Conservation (phyloP, 2,797 vertebrate genomes). For the Apogon talboti region DNA sequence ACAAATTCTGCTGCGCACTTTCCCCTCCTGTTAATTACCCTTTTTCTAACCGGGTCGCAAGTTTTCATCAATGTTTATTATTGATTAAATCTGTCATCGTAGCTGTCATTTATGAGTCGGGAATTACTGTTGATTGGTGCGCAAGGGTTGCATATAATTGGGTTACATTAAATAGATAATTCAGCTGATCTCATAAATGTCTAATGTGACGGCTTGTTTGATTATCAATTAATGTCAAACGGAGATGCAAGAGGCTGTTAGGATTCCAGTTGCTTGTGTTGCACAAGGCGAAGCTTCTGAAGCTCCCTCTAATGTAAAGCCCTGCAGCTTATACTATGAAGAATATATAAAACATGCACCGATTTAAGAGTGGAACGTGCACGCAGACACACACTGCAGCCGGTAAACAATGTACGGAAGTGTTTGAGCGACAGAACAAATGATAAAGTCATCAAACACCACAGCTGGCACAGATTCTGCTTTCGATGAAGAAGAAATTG, state of each 20-base stretch:
- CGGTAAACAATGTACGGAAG: conserved; percentile 37
- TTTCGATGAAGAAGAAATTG: conserved; percentile 39
- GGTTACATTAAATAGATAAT: conserved; percentile 82
- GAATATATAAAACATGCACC: background rate
- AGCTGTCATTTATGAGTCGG: conserved; percentile 69
- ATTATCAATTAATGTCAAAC: conserved; percentile 81
- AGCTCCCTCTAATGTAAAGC: background rate
- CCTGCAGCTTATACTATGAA: background rate
- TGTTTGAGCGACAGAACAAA: conserved; percentile 29
- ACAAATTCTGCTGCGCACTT: conserved; percentile 40
- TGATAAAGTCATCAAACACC: conserved; percentile 42
- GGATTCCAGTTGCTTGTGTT: conserved; percentile 46
- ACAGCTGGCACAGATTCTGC: conserved; percentile 37
- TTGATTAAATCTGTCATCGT: conserved; percentile 73
- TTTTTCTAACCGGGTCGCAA: conserved; percentile 55
- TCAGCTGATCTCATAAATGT: conserved; percentile 81
- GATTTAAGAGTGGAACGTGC: background rate
- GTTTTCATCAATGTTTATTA: conserved; percentile 75
- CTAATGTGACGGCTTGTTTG: conserved; percentile 79
- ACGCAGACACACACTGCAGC: background rate
- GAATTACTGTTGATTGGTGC: conserved; percentile 79
- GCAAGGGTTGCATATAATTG: conserved; percentile 77
- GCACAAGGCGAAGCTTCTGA: conserved; percentile 14
- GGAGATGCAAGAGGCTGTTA: conserved; percentile 59
- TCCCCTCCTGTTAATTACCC: conserved; percentile 60